phyloP scores from a whole-genome alignment of 2,113 vertebrate species.

The Myocastor coypus region DNA sequence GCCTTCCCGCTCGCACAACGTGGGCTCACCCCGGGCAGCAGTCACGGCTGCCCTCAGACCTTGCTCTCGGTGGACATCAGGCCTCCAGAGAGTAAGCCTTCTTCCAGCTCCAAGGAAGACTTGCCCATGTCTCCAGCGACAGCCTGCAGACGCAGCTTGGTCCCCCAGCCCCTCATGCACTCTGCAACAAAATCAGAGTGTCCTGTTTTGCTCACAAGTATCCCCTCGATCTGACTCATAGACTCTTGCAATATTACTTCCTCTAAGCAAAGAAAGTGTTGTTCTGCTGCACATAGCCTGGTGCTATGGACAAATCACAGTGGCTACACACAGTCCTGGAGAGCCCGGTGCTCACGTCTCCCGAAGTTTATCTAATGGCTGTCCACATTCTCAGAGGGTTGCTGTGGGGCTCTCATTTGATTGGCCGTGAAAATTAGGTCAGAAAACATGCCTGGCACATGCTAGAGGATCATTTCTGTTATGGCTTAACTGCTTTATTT shows the following conservation, averaged over 20 bases:
- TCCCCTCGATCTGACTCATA: background rate
- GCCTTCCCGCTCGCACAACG: conserved; percentile 34
- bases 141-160: background rate
- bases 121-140: background rate
- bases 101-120: background rate
- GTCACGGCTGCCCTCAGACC: background rate
- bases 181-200: background rate
- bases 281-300: background rate
- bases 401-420: background rate
- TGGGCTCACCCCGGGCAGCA: conserved; percentile 8
- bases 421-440: background rate
- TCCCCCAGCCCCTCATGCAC: background rate
- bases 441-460: background rate
- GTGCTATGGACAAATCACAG: background rate
- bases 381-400: background rate
- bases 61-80: background rate
- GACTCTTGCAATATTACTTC: background rate
- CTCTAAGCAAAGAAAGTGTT: background rate
- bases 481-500: background rate
- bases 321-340: background rate
- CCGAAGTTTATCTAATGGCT: background rate
- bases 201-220: background rate
- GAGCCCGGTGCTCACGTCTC: background rate
- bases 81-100: conserved; percentile 1
- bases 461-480: background rate